Conservation (phyloP, 2,113 vertebrate genomes). For the Ptychochromis oligacanthus region DNA sequence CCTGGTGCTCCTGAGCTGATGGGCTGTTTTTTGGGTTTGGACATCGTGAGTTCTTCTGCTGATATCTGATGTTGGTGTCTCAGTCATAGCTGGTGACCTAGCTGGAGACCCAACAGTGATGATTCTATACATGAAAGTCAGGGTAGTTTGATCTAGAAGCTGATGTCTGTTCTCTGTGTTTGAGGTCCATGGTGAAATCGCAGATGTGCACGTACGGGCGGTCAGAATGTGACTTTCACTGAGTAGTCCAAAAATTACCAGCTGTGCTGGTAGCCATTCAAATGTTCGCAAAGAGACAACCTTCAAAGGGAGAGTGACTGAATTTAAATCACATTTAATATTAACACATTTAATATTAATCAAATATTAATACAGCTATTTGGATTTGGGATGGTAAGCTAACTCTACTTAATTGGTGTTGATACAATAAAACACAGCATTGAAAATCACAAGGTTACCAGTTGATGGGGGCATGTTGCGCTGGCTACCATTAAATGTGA, state of each 20-base stretch:
- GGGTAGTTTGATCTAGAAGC: no score
- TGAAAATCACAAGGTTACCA: no score
- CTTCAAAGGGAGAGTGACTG: background rate
- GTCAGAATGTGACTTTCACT: background rate
- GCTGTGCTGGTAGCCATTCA: fast-evolving
- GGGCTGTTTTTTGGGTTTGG: background rate
- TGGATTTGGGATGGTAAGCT: background rate
- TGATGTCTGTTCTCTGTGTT: background rate
- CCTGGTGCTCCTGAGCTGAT: background rate
- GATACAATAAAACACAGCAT: background rate
- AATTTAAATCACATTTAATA: background rate
- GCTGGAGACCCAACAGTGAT: no score
- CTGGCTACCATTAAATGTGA: background rate
- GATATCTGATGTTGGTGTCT: background rate
- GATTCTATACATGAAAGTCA: fast-evolving
- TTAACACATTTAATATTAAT: background rate
- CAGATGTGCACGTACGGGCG: background rate
- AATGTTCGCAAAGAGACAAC: background rate
- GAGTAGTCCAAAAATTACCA: background rate
- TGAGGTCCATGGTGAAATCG: background rate
- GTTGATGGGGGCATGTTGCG: background rate
- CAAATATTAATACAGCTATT: background rate
- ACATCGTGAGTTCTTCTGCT: background rate
- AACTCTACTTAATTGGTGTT: background rate
- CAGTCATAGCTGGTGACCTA: background rate